These are phyloP conservation scores for Adineta ricciae DNA, from an alignment of 2,888 invertebrate genomes.

Conservation along the genomic window DNA sequence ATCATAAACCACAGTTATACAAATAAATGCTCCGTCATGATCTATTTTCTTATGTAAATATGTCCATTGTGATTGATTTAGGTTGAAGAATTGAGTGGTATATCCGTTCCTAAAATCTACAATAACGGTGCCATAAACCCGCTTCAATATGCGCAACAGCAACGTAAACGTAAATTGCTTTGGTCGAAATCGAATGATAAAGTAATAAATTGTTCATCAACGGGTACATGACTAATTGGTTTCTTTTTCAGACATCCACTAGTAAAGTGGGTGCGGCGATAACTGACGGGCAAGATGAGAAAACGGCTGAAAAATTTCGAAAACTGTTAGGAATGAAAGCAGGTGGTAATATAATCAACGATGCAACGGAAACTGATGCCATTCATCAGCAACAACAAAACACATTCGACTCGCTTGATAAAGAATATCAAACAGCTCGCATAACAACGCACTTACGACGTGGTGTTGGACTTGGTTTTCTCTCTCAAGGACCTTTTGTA, in stretches of 20 bases:
- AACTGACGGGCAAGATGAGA: conserved; percentile 79
- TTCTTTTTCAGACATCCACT: conserved; percentile 28
- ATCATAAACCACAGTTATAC: too few relatives aligned
- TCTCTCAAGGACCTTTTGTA: conserved; percentile 28
- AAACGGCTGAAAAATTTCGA: conserved; percentile 84
- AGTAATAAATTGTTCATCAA: conserved; percentile 39
- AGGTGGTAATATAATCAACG: conserved; percentile 39
- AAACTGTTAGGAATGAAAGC: conserved; percentile 86
- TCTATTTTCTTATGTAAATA: neutral
- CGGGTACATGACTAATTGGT: neutral
- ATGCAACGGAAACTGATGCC: conserved; percentile 37
- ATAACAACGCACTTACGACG: conserved; percentile 90
- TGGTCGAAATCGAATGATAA: conserved; percentile 57
- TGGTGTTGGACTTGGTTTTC: conserved; percentile 54
- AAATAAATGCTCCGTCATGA: neutral
- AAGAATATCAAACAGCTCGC: conserved; percentile 87
- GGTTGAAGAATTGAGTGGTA: conserved; percentile 52
- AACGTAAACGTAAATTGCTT: conserved; percentile 78
- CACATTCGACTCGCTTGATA: conserved; percentile 82
- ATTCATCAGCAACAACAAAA: conserved; percentile 54
- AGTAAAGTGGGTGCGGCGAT: conserved; percentile 59
- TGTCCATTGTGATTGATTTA: conserved; percentile 34
- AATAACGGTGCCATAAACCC: conserved; percentile 67
- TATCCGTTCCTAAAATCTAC: conserved; percentile 61
- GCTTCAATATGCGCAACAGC: conserved; percentile 64